phyloP scores from a whole-genome alignment of 2,113 vertebrate genomes.

The Rhizomys pruinosus region DNA sequence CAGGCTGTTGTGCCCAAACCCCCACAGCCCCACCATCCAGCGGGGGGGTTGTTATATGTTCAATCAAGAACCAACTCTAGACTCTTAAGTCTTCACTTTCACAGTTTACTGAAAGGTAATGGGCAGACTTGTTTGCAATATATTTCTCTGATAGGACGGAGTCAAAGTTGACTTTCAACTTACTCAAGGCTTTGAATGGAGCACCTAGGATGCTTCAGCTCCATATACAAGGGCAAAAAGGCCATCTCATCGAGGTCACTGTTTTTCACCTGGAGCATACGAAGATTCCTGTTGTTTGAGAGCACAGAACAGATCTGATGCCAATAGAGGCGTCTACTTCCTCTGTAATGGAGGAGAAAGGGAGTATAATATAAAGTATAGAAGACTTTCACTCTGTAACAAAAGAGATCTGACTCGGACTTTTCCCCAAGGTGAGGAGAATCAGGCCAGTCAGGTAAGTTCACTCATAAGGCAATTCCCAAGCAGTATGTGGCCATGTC shows the following conservation, averaged over 20 bases:
- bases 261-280: not conserved
- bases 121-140: fast-evolving
- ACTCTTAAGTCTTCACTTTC: not conserved
- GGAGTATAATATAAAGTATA: fast-evolving
- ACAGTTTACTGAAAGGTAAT: not conserved
- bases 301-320: slow-evolving; percentile 39
- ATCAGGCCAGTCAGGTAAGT: not conserved
- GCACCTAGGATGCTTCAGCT: slow-evolving; percentile 37
- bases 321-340: not conserved
- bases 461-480: not conserved
- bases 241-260: fast-evolving
- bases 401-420: too few species aligned
- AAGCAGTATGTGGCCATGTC: not conserved
- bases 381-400: not conserved
- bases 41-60: too few species aligned
- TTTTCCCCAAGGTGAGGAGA: not conserved
- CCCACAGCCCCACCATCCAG: too few species aligned
- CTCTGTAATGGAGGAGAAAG: not conserved
- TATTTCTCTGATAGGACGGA: fast-evolving
- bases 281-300: not conserved
- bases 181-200: not conserved
- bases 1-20: too few species aligned
- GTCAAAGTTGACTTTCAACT: not conserved
- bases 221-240: not conserved
- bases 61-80: too few species aligned